Evolutionary conservation across 2,113 vertebrate species (phyloP), one percentile per base, ranked within the genome.

Genomic region (Balaenoptera acutorostrata): DNA sequence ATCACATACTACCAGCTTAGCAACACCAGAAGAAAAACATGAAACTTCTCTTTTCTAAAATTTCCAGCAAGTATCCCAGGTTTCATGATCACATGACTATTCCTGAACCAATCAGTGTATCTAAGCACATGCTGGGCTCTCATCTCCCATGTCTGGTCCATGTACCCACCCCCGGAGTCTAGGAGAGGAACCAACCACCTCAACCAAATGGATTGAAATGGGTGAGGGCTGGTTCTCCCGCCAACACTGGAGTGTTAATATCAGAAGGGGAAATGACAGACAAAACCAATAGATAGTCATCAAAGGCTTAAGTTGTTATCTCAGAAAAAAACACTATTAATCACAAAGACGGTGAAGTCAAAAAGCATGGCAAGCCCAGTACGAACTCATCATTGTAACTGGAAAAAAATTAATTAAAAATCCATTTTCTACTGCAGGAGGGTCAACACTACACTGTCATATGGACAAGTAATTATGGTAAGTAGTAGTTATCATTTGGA

Each of bases 391-490:
- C 39, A 57, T 90, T 12, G 41, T 36, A 49, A 36, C 59, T 89
- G 14, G 27, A 69, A 83, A 80, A 95, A 66, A 83, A 78, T 57
- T 27, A 96, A 85, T 41, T 93, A 87, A 89, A 89, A 92, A 80
- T 89, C 52, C 59, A 94, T 93, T 87, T 92, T 81, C 83, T 69
- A 49, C n/a, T 57, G 8, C 44, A 90, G 49, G 15, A 78, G 44
- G 46, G 36, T 68, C 69, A 96, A 84, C 52, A 52, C 9, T 86
- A 33, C 41, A 57, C 85, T 94, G 89, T 81, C 84, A 87, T 55
- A 25, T 33, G 74, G 90, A 77, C 61, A 84, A 44, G 14, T 77
- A 93, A 92, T 96, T 69, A 95, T 55, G 44, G 59, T 75, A 93
- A 97, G 68, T 77, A 18, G 57, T 29, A 80, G 55, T 55, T 80